Evolutionary conservation across 2,888 invertebrate genomes (phyloP).

Genomic region (Adineta ricciae): DNA sequence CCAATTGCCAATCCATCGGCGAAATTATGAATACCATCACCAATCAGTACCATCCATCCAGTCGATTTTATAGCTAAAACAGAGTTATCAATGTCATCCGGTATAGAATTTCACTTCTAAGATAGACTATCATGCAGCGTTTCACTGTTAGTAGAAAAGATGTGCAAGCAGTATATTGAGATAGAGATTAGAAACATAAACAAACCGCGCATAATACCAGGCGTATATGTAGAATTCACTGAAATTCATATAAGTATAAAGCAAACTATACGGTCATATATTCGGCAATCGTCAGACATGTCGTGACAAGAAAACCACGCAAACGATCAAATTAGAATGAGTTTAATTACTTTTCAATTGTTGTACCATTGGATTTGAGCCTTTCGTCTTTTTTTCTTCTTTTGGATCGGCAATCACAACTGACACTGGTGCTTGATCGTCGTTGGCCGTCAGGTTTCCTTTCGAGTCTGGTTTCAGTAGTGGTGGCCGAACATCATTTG

Average conservation of each 20-base stretch:
- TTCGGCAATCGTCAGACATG: neutral
- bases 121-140: neutral
- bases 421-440: neutral
- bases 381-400: neutral
- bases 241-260: neutral
- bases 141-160: neutral
- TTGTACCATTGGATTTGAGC: neutral
- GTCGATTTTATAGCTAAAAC: neutral
- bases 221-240: neutral
- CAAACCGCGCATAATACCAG: neutral
- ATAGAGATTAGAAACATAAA: neutral
- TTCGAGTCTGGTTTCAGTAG: neutral
- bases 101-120: neutral
- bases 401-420: neutral
- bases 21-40: conserved; percentile 31
- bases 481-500: neutral
- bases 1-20: conserved; percentile 33
- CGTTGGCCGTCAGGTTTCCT: neutral
- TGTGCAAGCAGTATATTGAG: neutral
- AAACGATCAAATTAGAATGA: neutral
- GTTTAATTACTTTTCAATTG: neutral
- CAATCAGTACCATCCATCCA: conserved; percentile 33
- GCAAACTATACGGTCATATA: too few relatives aligned
- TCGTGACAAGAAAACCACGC: neutral
- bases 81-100: neutral